Evolutionary conservation across 2,888 invertebrate species (phyloP), one percentile per base, ranked within the genome.

Genomic region (Polydrusus cervinus): DNA sequence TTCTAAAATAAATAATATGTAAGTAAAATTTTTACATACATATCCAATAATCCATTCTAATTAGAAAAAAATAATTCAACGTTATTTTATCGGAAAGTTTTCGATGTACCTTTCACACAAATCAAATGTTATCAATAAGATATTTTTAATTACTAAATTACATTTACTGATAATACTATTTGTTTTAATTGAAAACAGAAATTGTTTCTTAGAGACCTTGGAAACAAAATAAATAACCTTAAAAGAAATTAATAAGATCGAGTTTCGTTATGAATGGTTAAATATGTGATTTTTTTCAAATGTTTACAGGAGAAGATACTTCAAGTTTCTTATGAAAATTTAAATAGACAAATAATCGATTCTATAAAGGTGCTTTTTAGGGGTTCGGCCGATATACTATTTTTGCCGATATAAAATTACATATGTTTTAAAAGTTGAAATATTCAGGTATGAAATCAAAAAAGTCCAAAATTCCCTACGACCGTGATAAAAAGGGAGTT

Each of bases 111-210:
- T 38, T 66, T 47, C 71, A 60, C 57, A 64, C 71, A 68, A 72
- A 57, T 61, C 47, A 62, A 72, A 47, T 40, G 25, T 66, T 72
- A 72, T 72, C 72, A 66, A 3, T 69, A 40, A 25, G 45, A 60
- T 67, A 60, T 60, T 67, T 67, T 55, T 55, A 66, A 73, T 73
- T 73, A 61, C n/a, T 43, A 73, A 74, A 68, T 64, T 61, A 55
- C 47, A 66, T 66, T 71, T 8, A 66, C 43, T 57, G 74, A 74
- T 74, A 74, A 74, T 49, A 25, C 5, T 74, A 62, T 74, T 74
- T 74, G 49, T 45, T 65, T 57, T 68, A 65, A 65, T 62, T 57
- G 40, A 69, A 70, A 74, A 68, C 69, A 55, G 13, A 60, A 49
- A 60, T 57, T 16, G 57, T 38, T 34, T 57, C 57, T 57, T 34